Base-by-base conservation (phyloP, 2,113 vertebrate genomes). In the Salvelinus sp. region DNA sequence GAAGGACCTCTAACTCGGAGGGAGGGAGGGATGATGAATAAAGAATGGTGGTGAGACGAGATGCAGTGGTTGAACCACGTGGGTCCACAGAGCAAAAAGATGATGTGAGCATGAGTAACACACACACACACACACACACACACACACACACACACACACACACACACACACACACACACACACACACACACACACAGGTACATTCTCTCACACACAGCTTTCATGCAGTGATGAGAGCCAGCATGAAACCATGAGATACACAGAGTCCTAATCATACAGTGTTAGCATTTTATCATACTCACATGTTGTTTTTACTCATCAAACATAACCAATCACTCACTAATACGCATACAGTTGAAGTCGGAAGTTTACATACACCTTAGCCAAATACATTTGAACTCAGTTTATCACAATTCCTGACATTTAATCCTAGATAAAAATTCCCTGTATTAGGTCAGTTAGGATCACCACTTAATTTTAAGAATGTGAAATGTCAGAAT, bases 21-120 rank as follows among this genome's bases (percentile, higher is more conserved):
- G 57, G 73, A 38, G 87, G 87, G 85, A 82, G 76, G 89, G 85
- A 86, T 92, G 92, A 94, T 92, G 91, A 93, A 93, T 92, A 90
- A 90, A 89, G 76, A 84, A 91, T 84, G 79, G 85, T 91, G 93
- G 85, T 83, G 87, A 92, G 84, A 82, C 67, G 90, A 92, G 89
- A 89, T 87, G 86, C 84, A 83, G 28, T 25, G 16, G 70, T 25
- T 23, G 66, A 73, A 58, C 65, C 25, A 82, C 72, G 76, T 79
- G 81, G 81, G 85, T 86, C 83, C 85, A 12, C 20, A 69, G 68
- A 48, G 68, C n/a, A 13, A n/a, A 48, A 20, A 22, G 20, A 23
- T 13, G 38, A 69, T 69, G 38, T 13, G 38, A 23, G 68, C 20
- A 44, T 44, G 38, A 44, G 38, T 44, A 44, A 44, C 38, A 10